Evolutionary conservation across 2,797 vertebrate genomes (phyloP).

Genomic region (Buphagus erythrorhynchus): DNA sequence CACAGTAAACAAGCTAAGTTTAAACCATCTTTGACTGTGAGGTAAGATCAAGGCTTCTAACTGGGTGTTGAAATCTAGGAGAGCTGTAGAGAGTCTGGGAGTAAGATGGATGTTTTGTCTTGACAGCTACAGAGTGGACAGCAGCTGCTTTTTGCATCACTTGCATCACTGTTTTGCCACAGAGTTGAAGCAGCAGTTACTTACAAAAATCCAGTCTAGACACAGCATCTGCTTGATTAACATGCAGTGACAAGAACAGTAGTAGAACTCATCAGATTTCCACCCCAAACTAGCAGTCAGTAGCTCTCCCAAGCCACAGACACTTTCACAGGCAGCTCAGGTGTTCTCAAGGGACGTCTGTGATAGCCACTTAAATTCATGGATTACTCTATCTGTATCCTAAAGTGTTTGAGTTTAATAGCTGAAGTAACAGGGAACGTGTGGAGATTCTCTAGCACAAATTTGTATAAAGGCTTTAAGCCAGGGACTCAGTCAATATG

Average conservation of each 20-base stretch:
- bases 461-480: not conserved
- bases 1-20: not conserved
- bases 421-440: not conserved
- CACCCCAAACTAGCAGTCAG: not conserved
- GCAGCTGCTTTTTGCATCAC: not conserved
- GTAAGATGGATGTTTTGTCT: not conserved
- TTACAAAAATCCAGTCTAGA: not conserved
- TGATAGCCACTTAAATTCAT: not conserved
- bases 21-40: not conserved
- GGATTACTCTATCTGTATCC: not conserved
- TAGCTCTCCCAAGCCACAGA: not conserved
- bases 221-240: not conserved
- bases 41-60: not conserved
- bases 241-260: not conserved
- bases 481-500: not conserved
- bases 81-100: not conserved
- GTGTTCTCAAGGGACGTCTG: not conserved
- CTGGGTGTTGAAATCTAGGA: not conserved
- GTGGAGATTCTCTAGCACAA: not conserved
- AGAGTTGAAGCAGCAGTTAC: not conserved
- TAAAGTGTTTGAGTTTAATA: not conserved
- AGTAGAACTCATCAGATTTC: not conserved
- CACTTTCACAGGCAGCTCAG: not conserved
- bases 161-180: not conserved
- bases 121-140: not conserved